Evolutionary conservation across 2,113 vertebrate genomes (phyloP).

Genomic region (Phaethon lepturus): DNA sequence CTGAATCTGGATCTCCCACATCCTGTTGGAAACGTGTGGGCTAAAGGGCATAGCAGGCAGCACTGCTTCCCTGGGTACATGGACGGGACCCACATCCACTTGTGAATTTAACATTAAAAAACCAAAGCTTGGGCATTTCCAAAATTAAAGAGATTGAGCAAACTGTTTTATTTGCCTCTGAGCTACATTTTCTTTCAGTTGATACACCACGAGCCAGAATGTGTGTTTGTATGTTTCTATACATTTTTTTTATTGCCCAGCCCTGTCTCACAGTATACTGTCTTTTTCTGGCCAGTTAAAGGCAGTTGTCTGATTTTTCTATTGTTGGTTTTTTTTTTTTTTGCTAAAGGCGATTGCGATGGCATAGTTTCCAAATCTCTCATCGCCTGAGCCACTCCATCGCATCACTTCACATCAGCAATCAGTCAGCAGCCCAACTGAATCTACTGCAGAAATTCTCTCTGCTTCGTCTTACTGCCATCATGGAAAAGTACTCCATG

Average conservation of each 20-base stretch:
- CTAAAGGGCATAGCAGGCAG: background rate
- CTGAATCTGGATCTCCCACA: background rate
- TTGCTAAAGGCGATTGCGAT: constrained; percentile 78
- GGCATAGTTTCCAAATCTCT: constrained; percentile 94
- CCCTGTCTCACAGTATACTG: background rate
- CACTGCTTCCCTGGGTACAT: background rate
- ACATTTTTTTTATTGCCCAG: background rate
- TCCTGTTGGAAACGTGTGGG: constrained; percentile 5
- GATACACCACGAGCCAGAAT: background rate
- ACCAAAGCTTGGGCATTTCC: background rate
- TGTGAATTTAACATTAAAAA: background rate
- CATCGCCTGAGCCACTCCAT: constrained; percentile 85
- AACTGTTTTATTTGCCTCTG: background rate
- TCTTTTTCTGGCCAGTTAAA: background rate
- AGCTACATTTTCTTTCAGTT: background rate
- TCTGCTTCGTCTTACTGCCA: constrained; percentile 92
- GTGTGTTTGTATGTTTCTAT: background rate
- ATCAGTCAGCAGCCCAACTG: constrained; percentile 92
- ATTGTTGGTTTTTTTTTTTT: background rate
- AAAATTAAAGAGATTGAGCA: background rate
- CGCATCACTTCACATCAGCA: constrained; percentile 89
- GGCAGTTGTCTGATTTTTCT: background rate
- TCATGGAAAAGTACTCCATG: constrained; percentile 97
- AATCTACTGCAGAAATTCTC: constrained; percentile 95
- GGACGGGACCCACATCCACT: background rate